Percentiles rank a stretch among this genome's conserved stretches.
phyloP scores from a whole-genome alignment of 2,797 vertebrate species.

The Otolemur crassicaudatus region DNA sequence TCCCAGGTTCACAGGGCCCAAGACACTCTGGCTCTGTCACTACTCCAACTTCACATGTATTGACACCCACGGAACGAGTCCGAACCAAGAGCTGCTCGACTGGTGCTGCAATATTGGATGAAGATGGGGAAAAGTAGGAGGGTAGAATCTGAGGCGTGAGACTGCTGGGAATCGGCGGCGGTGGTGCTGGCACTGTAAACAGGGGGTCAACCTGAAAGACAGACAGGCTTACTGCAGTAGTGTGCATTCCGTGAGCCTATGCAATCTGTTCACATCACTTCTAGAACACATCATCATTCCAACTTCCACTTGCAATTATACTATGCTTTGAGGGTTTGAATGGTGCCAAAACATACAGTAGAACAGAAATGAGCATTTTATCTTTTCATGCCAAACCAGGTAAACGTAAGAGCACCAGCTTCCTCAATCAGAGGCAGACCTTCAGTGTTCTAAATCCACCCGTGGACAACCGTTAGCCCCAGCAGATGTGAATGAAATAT shows the following conservation, averaged over 20 bases:
- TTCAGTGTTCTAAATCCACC: conserved; percentile 2
- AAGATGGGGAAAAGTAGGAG: conserved; percentile 91
- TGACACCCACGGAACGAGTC: conserved; percentile 97
- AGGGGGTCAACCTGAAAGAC: conserved; percentile 94
- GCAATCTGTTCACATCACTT: conserved; percentile 71
- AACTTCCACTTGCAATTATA: conserved; percentile 63
- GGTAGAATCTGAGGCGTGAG: conserved; percentile 90
- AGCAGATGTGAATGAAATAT: conserved; percentile 56
- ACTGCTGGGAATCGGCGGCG: conserved; percentile 90
- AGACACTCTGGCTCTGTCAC: conserved; percentile 94
- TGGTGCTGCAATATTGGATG: conserved; percentile 91
- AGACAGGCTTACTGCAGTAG: conserved; percentile 87
- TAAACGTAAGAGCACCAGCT: conserved; percentile 36
- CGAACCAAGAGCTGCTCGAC: conserved; percentile 94
- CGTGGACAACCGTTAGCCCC: neutral
- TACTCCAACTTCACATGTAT: conserved; percentile 94
- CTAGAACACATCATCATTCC: conserved; percentile 68
- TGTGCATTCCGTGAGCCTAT: conserved; percentile 2
- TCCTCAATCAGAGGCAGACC: neutral
- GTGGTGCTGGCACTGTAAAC: conserved; percentile 95
- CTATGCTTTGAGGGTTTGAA: conserved; percentile 46
- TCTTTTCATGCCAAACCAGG: conserved; percentile 59
- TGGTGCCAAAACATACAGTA: conserved; percentile 70
- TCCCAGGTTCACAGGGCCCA: conserved; percentile 98
- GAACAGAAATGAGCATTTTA: conserved; percentile 67